phyloP scores from a whole-genome alignment of 2,888 invertebrate genomes.

The Trichogramma dendrolimi region DNA sequence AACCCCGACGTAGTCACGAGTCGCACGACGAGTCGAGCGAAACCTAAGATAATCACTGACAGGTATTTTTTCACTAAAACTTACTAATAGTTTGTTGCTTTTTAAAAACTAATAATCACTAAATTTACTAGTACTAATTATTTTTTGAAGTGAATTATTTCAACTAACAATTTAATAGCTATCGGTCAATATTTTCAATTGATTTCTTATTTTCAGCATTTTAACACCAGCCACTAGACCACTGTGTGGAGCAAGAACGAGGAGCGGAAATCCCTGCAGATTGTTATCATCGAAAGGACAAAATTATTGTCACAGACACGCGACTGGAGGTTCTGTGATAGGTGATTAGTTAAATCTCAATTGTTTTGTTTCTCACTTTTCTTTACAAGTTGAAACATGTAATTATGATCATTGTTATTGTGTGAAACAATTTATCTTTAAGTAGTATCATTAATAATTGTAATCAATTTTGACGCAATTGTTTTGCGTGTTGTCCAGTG shows the following conservation, averaged over 20 bases:
- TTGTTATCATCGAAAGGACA: constrained; percentile 29
- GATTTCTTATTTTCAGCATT: constrained; percentile 29
- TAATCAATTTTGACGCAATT: too few relatives aligned
- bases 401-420: too few relatives aligned
- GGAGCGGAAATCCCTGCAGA: constrained; percentile 40
- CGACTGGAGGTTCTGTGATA: constrained; percentile 33
- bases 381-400: not conserved
- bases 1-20: too few relatives aligned
- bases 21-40: too few relatives aligned
- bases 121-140: constrained; percentile 4
- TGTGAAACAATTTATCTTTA: too few relatives aligned
- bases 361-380: constrained; percentile 2
- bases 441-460: too few relatives aligned
- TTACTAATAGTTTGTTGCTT: too few relatives aligned
- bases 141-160: constrained; percentile 4
- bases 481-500: too few relatives aligned
- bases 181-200: not conserved
- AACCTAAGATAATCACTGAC: too few relatives aligned
- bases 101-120: not conserved
- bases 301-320: constrained; percentile 37
- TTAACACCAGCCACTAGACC: constrained; percentile 31
- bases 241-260: constrained; percentile 39
- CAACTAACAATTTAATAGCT: not conserved
- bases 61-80: too few relatives aligned
- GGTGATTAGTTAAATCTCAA: constrained; percentile 31